Conservation (phyloP, 2,888 invertebrate species). For the Zonitis immaculata region DNA sequence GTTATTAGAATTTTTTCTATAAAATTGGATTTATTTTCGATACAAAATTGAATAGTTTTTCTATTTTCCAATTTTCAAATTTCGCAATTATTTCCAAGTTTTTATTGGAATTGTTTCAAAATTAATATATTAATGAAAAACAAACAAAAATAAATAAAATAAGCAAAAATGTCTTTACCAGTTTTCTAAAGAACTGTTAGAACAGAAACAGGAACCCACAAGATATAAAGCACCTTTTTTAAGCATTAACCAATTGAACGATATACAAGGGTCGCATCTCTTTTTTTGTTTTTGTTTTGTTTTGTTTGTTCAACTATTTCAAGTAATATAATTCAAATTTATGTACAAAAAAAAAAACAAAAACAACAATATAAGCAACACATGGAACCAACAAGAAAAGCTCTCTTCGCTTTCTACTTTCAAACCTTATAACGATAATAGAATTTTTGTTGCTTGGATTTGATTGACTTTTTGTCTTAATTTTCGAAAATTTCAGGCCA, state of each 20-base stretch:
- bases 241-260: conserved; percentile 16
- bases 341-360: background rate
- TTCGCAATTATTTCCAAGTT: background rate
- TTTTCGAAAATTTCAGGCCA: conserved; percentile 1
- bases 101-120: background rate
- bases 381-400: background rate
- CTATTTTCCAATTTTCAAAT: background rate
- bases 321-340: background rate
- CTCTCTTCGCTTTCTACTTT: background rate
- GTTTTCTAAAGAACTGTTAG: conserved; percentile 11
- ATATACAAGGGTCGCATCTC: conserved; percentile 12
- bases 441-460: background rate
- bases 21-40: background rate
- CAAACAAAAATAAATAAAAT: background rate
- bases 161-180: conserved; percentile 11
- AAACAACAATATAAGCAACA: background rate
- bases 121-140: background rate
- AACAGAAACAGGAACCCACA: conserved; percentile 22
- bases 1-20: background rate
- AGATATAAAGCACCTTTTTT: conserved; percentile 20
- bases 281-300: background rate
- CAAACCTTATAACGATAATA: background rate
- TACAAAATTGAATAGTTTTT: background rate
- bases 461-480: no score
- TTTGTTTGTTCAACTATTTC: conserved; percentile 1